Conservation (phyloP, 2,797 vertebrate genomes). For the Phoeniculus purpureus region DNA sequence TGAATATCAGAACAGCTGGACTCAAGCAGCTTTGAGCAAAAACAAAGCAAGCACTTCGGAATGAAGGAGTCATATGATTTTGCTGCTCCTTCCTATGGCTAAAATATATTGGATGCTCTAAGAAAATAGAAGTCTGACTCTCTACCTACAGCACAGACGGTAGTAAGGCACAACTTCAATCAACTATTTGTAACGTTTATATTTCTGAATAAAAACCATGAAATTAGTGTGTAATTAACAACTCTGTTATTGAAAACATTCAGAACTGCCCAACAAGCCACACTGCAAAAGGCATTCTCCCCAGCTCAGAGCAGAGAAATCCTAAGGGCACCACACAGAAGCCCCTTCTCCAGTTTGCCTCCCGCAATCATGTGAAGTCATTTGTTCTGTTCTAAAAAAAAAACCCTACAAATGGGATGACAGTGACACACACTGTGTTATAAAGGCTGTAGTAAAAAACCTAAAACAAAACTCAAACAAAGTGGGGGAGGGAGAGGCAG, state of each 20-base stretch:
- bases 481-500: not conserved
- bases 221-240: not conserved
- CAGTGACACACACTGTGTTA: not conserved
- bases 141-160: not conserved
- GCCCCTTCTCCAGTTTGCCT: not conserved
- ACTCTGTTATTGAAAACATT: not conserved
- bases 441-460: not conserved
- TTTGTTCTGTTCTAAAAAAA: not conserved
- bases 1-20: not conserved
- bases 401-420: not conserved
- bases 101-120: accelerated
- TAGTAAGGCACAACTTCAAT: not conserved
- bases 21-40: not conserved
- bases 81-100: not conserved
- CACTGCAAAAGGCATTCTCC: not conserved
- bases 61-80: not conserved
- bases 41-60: not conserved
- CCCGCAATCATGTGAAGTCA: not conserved
- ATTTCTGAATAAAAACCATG: not conserved
- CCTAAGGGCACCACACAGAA: accelerated
- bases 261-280: not conserved
- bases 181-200: not conserved
- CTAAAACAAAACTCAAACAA: not conserved
- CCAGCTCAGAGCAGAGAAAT: not conserved
- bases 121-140: not conserved